Evolutionary conservation across 92 coral and sea anemone genomes (phyloP).

Genomic region (Porites evermanni): DNA sequence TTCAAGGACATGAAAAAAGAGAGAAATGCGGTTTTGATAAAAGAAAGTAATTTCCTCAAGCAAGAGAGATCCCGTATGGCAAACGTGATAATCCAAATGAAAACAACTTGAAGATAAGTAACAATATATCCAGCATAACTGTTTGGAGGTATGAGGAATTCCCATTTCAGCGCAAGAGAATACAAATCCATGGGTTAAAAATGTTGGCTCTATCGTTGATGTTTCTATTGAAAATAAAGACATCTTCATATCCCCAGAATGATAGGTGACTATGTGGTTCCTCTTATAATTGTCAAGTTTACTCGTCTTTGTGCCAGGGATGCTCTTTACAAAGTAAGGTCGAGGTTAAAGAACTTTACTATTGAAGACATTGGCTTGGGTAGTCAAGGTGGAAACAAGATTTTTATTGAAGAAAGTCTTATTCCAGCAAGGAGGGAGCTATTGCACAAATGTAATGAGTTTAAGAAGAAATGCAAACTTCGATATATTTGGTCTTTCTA

Average conservation of each 20-base stretch:
- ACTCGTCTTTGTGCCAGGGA: neutral
- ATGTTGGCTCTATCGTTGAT: constrained; percentile 2
- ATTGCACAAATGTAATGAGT: too few species aligned
- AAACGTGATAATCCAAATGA: neutral
- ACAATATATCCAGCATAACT: constrained; percentile 2
- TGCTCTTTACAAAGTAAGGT: neutral
- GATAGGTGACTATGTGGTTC: neutral
- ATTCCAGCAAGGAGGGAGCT: neutral
- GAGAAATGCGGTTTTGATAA: neutral
- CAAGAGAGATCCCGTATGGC: neutral
- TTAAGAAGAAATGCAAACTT: too few species aligned
- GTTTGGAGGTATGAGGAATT: constrained; percentile 26
- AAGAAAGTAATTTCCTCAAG: neutral
- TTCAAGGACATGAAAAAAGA: neutral
- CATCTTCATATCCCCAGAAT: constrained; percentile 31
- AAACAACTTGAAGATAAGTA: neutral
- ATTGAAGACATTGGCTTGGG: constrained; percentile 39
- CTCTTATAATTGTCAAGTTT: constrained; percentile 23
- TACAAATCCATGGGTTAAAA: constrained; percentile 3
- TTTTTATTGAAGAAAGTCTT: constrained; percentile 32
- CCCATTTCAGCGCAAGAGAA: constrained; percentile 8
- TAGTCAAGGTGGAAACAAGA: constrained; percentile 20
- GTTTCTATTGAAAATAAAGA: neutral
- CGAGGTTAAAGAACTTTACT: constrained; percentile 12
- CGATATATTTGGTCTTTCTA: too few species aligned